Conservation (phyloP, 2,113 vertebrate species). For the Muntiacus muntjak region DNA sequence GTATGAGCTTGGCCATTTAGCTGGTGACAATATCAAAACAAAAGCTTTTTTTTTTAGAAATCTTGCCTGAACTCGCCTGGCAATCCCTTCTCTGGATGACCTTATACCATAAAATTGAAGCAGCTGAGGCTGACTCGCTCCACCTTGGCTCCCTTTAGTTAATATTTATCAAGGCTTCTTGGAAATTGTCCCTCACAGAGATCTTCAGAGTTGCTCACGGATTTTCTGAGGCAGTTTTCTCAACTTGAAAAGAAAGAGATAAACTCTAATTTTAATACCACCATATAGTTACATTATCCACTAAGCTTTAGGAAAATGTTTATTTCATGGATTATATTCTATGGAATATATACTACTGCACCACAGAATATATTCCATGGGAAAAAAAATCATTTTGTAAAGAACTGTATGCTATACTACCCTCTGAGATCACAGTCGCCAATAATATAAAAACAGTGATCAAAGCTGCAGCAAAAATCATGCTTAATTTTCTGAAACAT, state of each 20-base stretch:
- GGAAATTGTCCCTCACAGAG: neutral
- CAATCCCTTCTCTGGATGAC: neutral
- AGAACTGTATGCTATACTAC: neutral
- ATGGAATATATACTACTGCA: neutral
- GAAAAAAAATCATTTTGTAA: neutral
- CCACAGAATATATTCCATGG: neutral
- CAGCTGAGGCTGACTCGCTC: neutral
- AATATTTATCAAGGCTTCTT: neutral
- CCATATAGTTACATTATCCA: neutral
- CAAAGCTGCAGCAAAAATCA: neutral
- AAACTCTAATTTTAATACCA: neutral
- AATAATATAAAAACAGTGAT: neutral
- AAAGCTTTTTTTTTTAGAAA: neutral
- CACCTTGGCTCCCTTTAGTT: neutral
- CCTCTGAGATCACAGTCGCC: neutral
- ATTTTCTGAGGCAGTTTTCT: neutral
- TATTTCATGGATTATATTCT: neutral
- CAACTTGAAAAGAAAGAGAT: neutral
- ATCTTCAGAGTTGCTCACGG: neutral
- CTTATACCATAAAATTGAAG: neutral
- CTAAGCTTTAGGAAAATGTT: neutral
- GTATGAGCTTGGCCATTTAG: neutral
- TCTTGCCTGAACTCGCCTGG: neutral
- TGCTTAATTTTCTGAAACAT: neutral
- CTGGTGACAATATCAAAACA: neutral